phyloP scores from a whole-genome alignment of 2,797 vertebrate species.

The Lycodopsis pacificus region DNA sequence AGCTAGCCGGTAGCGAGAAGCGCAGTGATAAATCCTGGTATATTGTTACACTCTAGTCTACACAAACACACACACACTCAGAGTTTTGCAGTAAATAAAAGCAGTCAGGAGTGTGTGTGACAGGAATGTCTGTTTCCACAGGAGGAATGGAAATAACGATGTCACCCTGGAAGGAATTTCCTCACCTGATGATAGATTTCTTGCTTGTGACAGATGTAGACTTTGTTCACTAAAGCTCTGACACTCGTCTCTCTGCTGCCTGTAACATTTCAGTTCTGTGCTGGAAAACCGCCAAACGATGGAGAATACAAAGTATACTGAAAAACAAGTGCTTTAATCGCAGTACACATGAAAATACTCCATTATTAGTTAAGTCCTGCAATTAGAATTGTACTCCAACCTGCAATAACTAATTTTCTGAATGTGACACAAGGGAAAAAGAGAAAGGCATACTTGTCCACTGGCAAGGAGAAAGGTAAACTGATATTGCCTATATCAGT shows the following conservation, averaged over 20 bases:
- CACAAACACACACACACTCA: conserved; percentile 1
- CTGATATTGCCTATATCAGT: no score
- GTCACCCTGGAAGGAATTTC: conserved; percentile 59
- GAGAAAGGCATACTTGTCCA: no score
- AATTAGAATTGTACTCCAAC: background rate
- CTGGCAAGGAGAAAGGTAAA: no score
- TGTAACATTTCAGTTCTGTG: background rate
- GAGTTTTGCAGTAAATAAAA: conserved; percentile 15
- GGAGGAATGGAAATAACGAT: conserved; percentile 46
- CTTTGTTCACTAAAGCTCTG: conserved; percentile 24
- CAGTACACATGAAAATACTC: background rate
- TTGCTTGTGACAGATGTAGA: conserved; percentile 18
- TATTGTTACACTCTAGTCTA: background rate
- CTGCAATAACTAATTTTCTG: background rate
- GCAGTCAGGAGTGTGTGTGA: conserved; percentile 8
- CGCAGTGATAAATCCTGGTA: conserved; percentile 15
- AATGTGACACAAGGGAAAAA: no score
- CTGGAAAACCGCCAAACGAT: background rate
- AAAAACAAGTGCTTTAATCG: background rate
- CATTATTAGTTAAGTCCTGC: background rate
- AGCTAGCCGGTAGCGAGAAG: background rate
- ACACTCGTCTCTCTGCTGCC: background rate
- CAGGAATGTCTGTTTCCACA: conserved; percentile 50
- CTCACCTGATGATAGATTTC: conserved; percentile 59
- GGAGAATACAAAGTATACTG: background rate